Evolutionary conservation across 2,888 invertebrate genomes (phyloP).

Genomic region (Phlogophora meticulosa): DNA sequence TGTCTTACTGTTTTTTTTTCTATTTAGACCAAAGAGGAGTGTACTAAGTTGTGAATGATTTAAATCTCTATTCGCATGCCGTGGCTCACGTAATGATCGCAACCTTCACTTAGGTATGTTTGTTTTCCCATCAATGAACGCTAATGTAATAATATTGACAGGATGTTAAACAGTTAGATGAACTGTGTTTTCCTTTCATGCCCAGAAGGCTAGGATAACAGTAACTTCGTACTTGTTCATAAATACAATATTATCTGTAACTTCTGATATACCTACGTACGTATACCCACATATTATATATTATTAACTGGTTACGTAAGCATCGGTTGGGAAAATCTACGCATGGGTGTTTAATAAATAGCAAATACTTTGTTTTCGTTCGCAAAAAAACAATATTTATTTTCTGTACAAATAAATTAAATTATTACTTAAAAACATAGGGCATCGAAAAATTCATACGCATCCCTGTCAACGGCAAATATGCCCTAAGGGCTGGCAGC

Average conservation of each 20-base stretch:
- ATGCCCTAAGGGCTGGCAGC: too few relatives aligned
- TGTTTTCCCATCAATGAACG: not conserved
- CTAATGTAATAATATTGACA: conserved; percentile 14
- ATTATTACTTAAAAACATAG: too few relatives aligned
- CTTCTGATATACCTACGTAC: conserved; percentile 9
- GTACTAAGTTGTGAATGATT: too few relatives aligned
- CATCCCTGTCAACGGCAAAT: too few relatives aligned
- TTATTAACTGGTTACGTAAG: conserved; percentile 18
- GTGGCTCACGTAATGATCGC: too few relatives aligned
- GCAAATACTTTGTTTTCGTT: not conserved
- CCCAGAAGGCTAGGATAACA: conserved; percentile 15
- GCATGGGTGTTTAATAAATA: not conserved
- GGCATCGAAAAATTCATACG: too few relatives aligned
- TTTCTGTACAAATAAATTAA: too few relatives aligned
- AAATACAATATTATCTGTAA: conserved; percentile 34
- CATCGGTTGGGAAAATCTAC: not conserved
- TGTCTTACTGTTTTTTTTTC: too few relatives aligned
- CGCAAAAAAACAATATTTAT: too few relatives aligned
- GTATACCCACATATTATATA: not conserved
- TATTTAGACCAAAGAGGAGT: too few relatives aligned
- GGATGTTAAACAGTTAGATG: conserved; percentile 21
- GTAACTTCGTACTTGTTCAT: conserved; percentile 34
- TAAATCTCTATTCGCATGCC: too few relatives aligned
- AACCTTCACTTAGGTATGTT: too few relatives aligned
- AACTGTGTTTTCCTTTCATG: conserved; percentile 29